Percentiles rank a stretch among this genome's conserved stretches.
phyloP scores from a whole-genome alignment of 2,113 vertebrate genomes.

The Plecturocebus donacophilus region DNA sequence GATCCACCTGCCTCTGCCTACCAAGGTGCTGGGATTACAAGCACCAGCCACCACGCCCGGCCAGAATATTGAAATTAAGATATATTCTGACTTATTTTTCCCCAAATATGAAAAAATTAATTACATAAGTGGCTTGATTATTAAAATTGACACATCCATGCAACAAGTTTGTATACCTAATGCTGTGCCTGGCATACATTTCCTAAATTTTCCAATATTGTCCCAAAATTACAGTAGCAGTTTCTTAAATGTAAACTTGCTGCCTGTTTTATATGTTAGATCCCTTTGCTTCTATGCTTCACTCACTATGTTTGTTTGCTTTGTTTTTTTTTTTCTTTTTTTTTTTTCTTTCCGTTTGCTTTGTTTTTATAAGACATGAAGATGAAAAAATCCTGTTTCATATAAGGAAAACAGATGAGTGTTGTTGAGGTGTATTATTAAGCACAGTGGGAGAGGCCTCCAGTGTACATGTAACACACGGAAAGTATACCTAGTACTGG shows the following conservation, averaged over 20 bases:
- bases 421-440: conserved; percentile 36
- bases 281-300: background rate
- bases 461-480: background rate
- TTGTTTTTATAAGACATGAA: conserved; percentile 36
- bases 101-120: background rate
- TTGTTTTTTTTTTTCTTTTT: too few species aligned
- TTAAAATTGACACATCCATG: background rate
- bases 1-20: too few species aligned
- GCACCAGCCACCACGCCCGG: too few species aligned
- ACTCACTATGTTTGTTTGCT: background rate
- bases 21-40: too few species aligned
- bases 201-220: background rate
- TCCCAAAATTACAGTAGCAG: background rate
- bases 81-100: background rate
- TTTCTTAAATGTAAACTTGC: background rate
- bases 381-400: background rate
- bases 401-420: conserved; percentile 46
- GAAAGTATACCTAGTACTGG: conserved; percentile 2
- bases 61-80: conserved; percentile 12
- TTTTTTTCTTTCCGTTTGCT: background rate
- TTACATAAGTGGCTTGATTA: background rate
- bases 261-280: background rate
- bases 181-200: background rate
- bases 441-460: background rate
- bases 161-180: background rate